A percentile compares a stretch with the other conserved stretches of the same genome.
These are phyloP conservation scores for Apotomis capreana DNA, from an alignment of 2,888 invertebrate genomes.

Conservation along the genomic window DNA sequence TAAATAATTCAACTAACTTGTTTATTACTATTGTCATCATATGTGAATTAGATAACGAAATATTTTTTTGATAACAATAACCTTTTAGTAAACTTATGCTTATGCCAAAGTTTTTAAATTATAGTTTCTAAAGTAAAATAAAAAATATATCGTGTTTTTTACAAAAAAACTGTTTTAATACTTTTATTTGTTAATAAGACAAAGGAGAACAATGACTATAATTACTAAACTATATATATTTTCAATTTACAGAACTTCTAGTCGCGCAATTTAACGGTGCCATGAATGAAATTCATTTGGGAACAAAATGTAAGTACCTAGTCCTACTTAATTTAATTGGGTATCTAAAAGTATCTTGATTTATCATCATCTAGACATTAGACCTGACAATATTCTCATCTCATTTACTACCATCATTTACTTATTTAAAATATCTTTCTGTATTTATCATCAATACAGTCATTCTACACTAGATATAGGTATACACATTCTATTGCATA, in stretches of 20 bases:
- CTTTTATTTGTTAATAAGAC: no score
- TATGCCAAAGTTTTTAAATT: no score
- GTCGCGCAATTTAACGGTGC: conserved; percentile 76
- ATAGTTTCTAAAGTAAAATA: background rate
- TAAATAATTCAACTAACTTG: background rate
- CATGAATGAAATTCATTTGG: conserved; percentile 62
- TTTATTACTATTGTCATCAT: background rate
- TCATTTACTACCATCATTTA: background rate
- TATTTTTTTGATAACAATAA: background rate
- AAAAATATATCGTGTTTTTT: no score
- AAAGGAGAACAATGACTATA: background rate
- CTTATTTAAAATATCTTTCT: conserved; percentile 17
- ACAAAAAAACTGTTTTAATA: no score
- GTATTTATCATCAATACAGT: conserved; percentile 25
- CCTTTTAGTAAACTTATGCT: no score
- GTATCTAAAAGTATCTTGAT: no score
- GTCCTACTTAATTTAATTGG: background rate
- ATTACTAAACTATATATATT: background rate
- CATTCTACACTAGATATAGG: conserved; percentile 19
- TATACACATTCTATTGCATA: conserved; percentile 27
- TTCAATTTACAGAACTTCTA: conserved; percentile 64
- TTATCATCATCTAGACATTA: background rate
- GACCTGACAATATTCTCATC: background rate
- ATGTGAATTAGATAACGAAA: background rate
- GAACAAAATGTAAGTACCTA: conserved; percentile 63